Evolutionary conservation across 2,113 vertebrate genomes (phyloP).

Genomic region (Neomonachus schauinslandi): DNA sequence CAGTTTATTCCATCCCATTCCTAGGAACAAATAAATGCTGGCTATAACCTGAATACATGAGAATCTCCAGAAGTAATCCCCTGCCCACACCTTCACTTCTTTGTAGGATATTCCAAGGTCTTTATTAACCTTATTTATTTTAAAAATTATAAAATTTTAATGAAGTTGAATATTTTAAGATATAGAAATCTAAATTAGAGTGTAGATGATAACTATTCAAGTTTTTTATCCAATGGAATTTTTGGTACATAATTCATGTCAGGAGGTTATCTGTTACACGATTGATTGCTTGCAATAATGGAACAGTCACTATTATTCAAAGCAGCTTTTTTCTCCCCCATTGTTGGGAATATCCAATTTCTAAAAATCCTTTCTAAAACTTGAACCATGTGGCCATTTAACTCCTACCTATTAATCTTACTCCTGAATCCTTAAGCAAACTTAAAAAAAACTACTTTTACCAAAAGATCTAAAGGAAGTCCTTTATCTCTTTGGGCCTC

Average conservation of each 20-base stretch:
- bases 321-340: neutral
- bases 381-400: neutral
- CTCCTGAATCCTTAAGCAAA: neutral
- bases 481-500: neutral
- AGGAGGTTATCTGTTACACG: neutral
- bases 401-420: neutral
- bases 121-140: constrained; percentile 17
- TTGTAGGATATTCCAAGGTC: neutral
- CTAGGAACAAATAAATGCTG: neutral
- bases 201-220: neutral
- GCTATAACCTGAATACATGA: neutral
- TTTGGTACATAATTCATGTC: neutral
- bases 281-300: neutral
- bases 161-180: neutral
- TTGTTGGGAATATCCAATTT: neutral
- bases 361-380: neutral
- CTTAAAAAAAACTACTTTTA: neutral
- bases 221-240: neutral
- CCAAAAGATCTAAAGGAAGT: neutral
- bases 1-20: neutral
- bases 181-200: neutral
- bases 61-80: neutral
- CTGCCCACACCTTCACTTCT: neutral
- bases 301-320: neutral
- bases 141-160: neutral